Evolutionary conservation across 1,140 invertebrate species (phyloP).

Genomic region (Bilobella aurantiaca): DNA sequence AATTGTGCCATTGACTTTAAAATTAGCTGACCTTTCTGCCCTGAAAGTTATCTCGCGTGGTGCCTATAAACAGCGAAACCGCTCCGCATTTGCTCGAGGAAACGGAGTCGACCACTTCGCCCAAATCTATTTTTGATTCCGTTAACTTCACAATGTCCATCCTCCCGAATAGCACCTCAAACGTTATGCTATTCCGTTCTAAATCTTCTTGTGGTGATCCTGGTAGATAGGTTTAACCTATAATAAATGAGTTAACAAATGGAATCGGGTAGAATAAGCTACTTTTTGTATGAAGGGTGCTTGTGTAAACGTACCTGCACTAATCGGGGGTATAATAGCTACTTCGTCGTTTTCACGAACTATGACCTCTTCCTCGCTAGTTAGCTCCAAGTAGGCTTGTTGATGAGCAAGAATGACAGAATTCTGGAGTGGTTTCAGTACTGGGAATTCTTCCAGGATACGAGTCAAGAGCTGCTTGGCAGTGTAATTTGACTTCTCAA

Average conservation of each 20-base stretch:
- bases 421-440: slow-evolving; percentile 54
- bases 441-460: slow-evolving; percentile 51
- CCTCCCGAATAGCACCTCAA: slow-evolving; percentile 33
- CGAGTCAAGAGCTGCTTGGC: slow-evolving; percentile 46
- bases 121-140: slow-evolving; percentile 55
- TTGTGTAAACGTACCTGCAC: slow-evolving; percentile 52
- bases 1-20: no score
- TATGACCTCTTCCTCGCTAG: slow-evolving; percentile 44
- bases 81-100: slow-evolving; percentile 68
- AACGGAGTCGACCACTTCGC: slow-evolving; percentile 55
- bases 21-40: slow-evolving; percentile 55
- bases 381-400: slow-evolving; percentile 53
- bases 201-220: no score
- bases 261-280: background rate
- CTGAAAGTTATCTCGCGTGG: slow-evolving; percentile 80
- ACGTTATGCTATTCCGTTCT: no score
- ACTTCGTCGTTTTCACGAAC: slow-evolving; percentile 56
- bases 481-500: slow-evolving; percentile 46
- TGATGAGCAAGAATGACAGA: slow-evolving; percentile 69
- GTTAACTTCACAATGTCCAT: slow-evolving; percentile 55
- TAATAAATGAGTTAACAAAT: no score
- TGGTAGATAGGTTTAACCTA: no score
- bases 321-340: slow-evolving; percentile 75
- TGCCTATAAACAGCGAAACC: slow-evolving; percentile 79
- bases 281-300: background rate